phyloP scores from a whole-genome alignment of 2,888 invertebrate genomes.

The Brenthis hecate region DNA sequence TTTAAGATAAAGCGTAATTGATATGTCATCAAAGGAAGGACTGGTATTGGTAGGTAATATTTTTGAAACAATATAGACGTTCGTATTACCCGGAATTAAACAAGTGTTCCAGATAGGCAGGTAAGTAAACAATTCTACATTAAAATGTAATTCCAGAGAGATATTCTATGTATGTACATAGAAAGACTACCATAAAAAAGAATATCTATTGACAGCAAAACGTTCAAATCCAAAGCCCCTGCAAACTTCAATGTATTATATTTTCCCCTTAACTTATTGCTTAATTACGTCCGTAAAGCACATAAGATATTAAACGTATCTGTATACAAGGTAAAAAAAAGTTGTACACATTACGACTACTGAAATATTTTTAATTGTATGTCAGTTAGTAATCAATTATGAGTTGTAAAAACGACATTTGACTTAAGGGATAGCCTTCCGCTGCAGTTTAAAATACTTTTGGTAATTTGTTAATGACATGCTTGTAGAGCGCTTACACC shows the following conservation, averaged over 20 bases:
- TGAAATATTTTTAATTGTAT: slow-evolving; percentile 51
- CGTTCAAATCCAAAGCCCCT: slow-evolving; percentile 35
- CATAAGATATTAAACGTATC: slow-evolving; percentile 51
- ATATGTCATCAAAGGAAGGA: slow-evolving; percentile 30
- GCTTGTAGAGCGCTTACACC: slow-evolving; percentile 31
- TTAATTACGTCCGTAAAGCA: slow-evolving; percentile 58
- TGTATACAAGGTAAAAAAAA: slow-evolving; percentile 37
- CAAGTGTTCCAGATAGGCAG: slow-evolving; percentile 29
- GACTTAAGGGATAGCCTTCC: slow-evolving; percentile 44
- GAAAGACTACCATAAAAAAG: slow-evolving; percentile 35
- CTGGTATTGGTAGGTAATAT: slow-evolving; percentile 27
- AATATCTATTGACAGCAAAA: slow-evolving; percentile 28
- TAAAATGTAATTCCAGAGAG: slow-evolving; percentile 30
- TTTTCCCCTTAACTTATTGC: slow-evolving; percentile 60
- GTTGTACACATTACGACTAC: slow-evolving; percentile 40
- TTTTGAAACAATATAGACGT: slow-evolving; percentile 33
- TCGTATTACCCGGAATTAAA: slow-evolving; percentile 22
- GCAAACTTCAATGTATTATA: slow-evolving; percentile 48
- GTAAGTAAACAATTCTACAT: slow-evolving; percentile 18
- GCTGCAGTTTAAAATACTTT: slow-evolving; percentile 35
- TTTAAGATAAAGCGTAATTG: slow-evolving; percentile 32
- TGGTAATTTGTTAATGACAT: slow-evolving; percentile 42
- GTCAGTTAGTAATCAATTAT: slow-evolving; percentile 46
- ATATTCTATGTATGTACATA: slow-evolving; percentile 28
- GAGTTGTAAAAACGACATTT: slow-evolving; percentile 46